Base-by-base conservation (phyloP, 2,888 invertebrate species). In the Stenodema calcarata region DNA sequence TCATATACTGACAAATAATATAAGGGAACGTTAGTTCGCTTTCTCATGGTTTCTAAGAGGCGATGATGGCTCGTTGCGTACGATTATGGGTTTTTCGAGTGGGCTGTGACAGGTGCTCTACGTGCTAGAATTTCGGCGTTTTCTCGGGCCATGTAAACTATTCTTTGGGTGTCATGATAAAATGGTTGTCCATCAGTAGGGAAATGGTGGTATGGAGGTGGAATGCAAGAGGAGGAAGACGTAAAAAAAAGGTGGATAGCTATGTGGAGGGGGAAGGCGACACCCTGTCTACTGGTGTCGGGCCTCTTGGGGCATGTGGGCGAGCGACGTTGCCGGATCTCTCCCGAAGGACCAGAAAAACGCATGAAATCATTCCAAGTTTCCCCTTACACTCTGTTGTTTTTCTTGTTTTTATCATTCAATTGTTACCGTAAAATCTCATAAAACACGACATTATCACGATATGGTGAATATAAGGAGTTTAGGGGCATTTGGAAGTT, bases 261-360 rank as follows among this genome's bases (percentile, higher is more conserved):
- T 85, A 80, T 41, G 78, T 76, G 88, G 87, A 83, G 88, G 87
- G 87, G 75, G 84, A 94, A 94, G 96, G 96, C 96, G 96, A 96
- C 96, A 96, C 95, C 95, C 95, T 96, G 96, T 96, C 96, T 96
- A 95, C 95, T 94, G 93, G 94, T 94, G 95, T 94, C 94, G 92
- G 89, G 91, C 78, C 88, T 87, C 88, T 79, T 81, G 88, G 88
- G 83, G 84, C 89, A 88, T 89, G 89, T 89, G 89, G 88, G 89
- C 88, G 88, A 91, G 93, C 95, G 91, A 89, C 92, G 95, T 94
- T 95, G 95, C 93, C 95, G 92, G 89, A 90, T 90, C 87, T 73
- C 35, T 14, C 85, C n/a, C 7, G 27, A 14, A 12, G 14, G 30
- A 27, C 73, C 44, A 42, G 23, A 12, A 23, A 42, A 18, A 18